Percentiles rank a stretch among this genome's conserved stretches.
Conservation (phyloP, 2,888 invertebrate genomes). For the Clunio marinus region DNA sequence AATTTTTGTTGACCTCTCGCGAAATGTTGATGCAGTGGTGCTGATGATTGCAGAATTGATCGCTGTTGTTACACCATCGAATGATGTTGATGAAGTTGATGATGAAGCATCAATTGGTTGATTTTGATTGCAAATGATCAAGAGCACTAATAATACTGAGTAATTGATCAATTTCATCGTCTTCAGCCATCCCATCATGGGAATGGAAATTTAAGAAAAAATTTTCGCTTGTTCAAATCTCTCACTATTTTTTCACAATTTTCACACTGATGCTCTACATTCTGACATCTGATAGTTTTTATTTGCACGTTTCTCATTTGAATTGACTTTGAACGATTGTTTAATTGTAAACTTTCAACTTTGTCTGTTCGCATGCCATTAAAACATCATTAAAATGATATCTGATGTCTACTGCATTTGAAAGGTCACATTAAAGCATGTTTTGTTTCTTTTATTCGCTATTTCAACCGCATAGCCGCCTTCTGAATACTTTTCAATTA, state of each 20-base stretch:
- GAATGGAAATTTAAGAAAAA: not conserved
- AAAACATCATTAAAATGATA: not conserved
- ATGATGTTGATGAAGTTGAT: not conserved
- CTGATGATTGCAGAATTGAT: not conserved
- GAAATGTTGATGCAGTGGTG: not conserved
- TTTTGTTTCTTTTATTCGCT: not conserved
- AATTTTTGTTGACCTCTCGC: slow-evolving; percentile 10
- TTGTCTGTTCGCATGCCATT: not conserved
- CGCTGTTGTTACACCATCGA: not conserved
- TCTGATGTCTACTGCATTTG: not conserved
- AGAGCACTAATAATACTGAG: not conserved
- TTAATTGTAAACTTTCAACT: slow-evolving; percentile 21
- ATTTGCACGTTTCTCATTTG: not conserved
- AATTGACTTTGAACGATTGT: slow-evolving; percentile 23
- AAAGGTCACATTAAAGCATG: not conserved
- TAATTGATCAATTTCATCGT: slow-evolving; percentile 8
- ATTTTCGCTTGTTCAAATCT: not conserved
- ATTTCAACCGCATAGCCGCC: not conserved
- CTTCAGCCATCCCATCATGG: not conserved
- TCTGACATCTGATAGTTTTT: not conserved
- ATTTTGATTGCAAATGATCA: slow-evolving; percentile 5
- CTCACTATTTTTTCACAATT: not conserved
- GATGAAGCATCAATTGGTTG: not conserved
- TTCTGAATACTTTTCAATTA: not conserved
- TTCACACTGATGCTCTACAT: slow-evolving; percentile 1